Evolutionary conservation across 1,140 invertebrate genomes (phyloP), one percentile per base, ranked within the genome.

Genomic region (Scaptomyza hsui): DNA sequence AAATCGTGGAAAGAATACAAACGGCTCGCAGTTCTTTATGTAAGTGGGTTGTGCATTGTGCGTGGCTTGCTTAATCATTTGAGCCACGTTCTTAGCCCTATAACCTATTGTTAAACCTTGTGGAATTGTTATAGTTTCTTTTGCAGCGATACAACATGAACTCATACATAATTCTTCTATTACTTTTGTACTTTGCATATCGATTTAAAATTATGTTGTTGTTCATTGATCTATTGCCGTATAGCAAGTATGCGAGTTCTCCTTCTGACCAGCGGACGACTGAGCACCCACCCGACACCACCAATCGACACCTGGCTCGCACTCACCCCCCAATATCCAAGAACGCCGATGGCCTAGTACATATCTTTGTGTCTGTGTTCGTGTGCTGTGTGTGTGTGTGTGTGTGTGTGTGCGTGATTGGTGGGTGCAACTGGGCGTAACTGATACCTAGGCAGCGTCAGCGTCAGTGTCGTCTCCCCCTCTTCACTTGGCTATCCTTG

Each of bases 11-110:
- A 97, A 97, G 91, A 96, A 99, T 89, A 99, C 98, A 10, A 99
- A 99, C 93, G 98, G 98, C 18, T 99, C 98, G 48, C 98, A 99
- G 91, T 99, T 99, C 93, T 99, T 99, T 93, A 98, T 99, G 95
- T 92, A 94, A 96, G 94, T 95, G 60, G 49, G 45, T 32, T 45
- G 26, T 29, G 26, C 35, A 15, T 94, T 10, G 93, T 94, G 71
- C 5, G 24, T 39, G 41, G 6, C 16, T 7, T 35, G 1, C 32
- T 7, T n/a, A 16, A 19, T 29, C 26, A 5, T 24, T 44, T 29
- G 13, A 15, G 37, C 18, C 9, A n/a, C 13, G 21, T 4, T 41
- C n/a, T 18, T n/a, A 5, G 24, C 24, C 24, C 24, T 26, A 26
- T 4, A 3, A 29, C 24, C 24, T 5, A 24, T 4, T 15, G 35